phyloP scores from a whole-genome alignment of 2,113 vertebrate genomes.

The Dromas ardeola region DNA sequence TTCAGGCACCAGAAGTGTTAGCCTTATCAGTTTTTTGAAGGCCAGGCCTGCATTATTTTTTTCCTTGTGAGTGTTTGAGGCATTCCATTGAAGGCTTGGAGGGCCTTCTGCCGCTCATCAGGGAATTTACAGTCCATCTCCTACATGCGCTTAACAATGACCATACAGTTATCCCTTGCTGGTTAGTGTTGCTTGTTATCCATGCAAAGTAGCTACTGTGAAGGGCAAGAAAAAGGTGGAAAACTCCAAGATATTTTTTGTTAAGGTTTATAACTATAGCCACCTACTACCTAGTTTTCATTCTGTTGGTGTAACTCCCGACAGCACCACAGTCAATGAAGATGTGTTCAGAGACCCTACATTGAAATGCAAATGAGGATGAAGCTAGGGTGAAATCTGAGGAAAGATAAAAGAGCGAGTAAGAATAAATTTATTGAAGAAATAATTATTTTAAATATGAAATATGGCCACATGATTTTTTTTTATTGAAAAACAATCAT shows the following conservation, averaged over 20 bases:
- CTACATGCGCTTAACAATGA: accelerated
- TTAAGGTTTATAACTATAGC: neutral
- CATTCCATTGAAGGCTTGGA: too few relatives aligned
- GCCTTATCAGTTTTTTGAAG: too few relatives aligned
- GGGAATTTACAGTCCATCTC: too few relatives aligned
- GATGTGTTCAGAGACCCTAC: neutral
- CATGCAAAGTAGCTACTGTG: neutral
- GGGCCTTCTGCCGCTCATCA: too few relatives aligned
- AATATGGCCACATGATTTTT: neutral
- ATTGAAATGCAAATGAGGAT: neutral
- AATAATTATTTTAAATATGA: neutral
- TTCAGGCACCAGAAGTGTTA: too few relatives aligned
- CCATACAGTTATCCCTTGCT: neutral
- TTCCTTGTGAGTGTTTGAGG: too few relatives aligned
- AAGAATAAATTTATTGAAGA: neutral
- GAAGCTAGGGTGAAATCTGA: neutral
- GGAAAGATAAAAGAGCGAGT: neutral
- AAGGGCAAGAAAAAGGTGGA: neutral
- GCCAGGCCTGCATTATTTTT: too few relatives aligned
- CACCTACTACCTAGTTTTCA: neutral
- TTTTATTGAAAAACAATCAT: neutral
- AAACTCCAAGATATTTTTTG: neutral
- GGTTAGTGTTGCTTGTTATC: neutral
- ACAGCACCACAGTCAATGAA: neutral
- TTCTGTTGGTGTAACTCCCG: neutral